Evolutionary conservation across 2,113 vertebrate species (phyloP), one percentile per base, ranked within the genome.

Genomic region (Sylvilagus bachmani): DNA sequence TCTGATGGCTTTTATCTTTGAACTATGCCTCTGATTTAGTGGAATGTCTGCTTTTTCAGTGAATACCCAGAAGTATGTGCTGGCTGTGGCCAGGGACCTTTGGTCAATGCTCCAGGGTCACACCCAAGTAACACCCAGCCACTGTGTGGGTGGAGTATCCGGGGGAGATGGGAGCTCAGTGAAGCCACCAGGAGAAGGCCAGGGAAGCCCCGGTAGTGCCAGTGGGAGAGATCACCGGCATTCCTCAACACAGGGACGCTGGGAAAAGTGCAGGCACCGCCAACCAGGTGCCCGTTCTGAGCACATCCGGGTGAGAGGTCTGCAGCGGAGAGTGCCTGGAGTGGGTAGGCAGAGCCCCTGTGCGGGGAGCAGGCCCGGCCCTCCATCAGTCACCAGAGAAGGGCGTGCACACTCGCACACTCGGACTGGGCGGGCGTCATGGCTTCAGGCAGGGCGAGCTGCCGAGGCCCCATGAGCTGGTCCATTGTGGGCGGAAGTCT

Each of bases 281-380:
- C 25, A 69, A 53, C 38, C 27, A 70, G 53, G 27, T 6, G 21
- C 17, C 14, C 27, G 13, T 53, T 25, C 31, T n/a, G 51, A 77
- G 51, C 10, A 1, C 29, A 21, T 62, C 21, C 25, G 25, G 55
- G 17, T 73, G 33, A 17, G 55, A 88, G 21, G 14, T 31, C 13
- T 0, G 1, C 5, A 58, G 33, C 9, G 27, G 77, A 27, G n/a
- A 71, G 29, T 51, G 11, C 14, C 62, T 27, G 51, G 31, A 10
- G 5, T 33, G 19, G 10, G 36, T 3, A 36, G 27, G 53, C 13
- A 55, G 10, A 17, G 4, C 0, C 0, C 17, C 17, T 69, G 2
- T 0, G 6, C 27, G 29, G 38, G 24, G 33, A 36, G 3, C 7
- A 73, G n/a, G 44, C 8, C 17, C 17, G 3, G 12, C 17, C 33